phyloP scores from a whole-genome alignment of 2,113 vertebrate species.

The Cynopterus brachyotis region DNA sequence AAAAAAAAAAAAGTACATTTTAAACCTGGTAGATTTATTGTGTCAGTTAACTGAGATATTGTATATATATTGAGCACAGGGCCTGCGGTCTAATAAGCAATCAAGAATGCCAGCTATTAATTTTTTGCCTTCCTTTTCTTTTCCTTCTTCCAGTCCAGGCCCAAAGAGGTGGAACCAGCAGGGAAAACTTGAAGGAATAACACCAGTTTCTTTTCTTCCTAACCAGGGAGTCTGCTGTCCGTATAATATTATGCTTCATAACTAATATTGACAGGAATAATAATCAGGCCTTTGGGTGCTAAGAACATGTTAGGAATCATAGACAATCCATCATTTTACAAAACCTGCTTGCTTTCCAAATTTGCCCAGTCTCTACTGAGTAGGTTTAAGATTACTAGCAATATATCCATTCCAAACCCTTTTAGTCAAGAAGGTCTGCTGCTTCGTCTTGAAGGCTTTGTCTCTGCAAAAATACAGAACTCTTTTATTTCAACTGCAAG shows the following conservation, averaged over 20 bases:
- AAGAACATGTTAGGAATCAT: background rate
- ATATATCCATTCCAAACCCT: background rate
- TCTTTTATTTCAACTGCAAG: constrained; percentile 59
- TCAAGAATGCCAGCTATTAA: background rate
- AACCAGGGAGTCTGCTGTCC: background rate
- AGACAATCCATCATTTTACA: background rate
- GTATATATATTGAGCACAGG: background rate
- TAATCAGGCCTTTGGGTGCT: background rate
- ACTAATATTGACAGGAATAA: background rate
- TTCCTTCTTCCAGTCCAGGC: background rate
- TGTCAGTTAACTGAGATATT: background rate
- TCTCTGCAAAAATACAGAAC: constrained; percentile 25
- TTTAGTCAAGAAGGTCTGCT: constrained; percentile 44
- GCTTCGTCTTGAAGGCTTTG: constrained; percentile 44
- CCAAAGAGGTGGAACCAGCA: background rate
- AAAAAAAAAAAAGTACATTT: background rate
- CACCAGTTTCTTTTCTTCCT: background rate
- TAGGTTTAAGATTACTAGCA: constrained; percentile 20
- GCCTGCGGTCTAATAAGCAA: background rate
- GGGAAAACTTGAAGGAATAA: background rate
- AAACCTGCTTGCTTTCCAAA: constrained; percentile 31
- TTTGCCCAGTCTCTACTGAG: background rate
- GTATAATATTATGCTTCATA: background rate
- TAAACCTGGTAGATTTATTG: background rate
- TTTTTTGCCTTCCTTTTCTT: background rate